Base-by-base conservation (phyloP, 2,797 vertebrate genomes). In the Sciaenops ocellatus region DNA sequence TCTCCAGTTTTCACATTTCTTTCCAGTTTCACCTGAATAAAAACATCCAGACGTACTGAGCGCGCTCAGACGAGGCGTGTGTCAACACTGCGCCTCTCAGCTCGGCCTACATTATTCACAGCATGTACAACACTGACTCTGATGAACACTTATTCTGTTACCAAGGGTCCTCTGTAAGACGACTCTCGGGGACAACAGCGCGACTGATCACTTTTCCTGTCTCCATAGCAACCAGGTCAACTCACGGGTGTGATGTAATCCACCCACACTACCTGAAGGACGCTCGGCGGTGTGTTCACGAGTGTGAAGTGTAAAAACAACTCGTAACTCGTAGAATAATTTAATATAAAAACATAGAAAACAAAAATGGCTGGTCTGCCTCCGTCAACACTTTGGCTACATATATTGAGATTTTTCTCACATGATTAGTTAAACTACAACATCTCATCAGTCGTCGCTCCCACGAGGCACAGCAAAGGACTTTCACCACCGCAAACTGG, bases 201-300 rank as follows among this genome's bases (percentile, higher is more conserved):
- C 73, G 6, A 41, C 76, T 69, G 78, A 91, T 89, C 87, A 84
- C 89, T 87, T 87, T 85, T 90, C 80, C 82, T 82, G 75, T 89
- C 66, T 7, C 91, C 70, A 68, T 76, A 54, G 91, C 74, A 87
- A 93, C 91, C 75, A 24, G 30, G 52, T 16, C 64, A 55, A 30
- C 66, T n/a, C 59, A 48, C 38, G 46, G 67, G 8, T 56, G 50
- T 57, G 78, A 84, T 44, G 59, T 76, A 73, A 89, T 51, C 63
- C 67, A 56, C 51, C 80, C 17, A 41, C 51, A 1, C 24, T 17
- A n/a, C 67, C 62, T 56, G 48, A 38, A 9, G 34, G 34, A 38
- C 34, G 34, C 38, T 54, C 38, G 24, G 61, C 62, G 28, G 26
- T 13, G 47, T 41, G 62, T 63, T 61, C 47, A 42, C 3, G 2